phyloP scores from a whole-genome alignment of 2,797 vertebrate genomes.

The Melanotaenia maccullochi region DNA sequence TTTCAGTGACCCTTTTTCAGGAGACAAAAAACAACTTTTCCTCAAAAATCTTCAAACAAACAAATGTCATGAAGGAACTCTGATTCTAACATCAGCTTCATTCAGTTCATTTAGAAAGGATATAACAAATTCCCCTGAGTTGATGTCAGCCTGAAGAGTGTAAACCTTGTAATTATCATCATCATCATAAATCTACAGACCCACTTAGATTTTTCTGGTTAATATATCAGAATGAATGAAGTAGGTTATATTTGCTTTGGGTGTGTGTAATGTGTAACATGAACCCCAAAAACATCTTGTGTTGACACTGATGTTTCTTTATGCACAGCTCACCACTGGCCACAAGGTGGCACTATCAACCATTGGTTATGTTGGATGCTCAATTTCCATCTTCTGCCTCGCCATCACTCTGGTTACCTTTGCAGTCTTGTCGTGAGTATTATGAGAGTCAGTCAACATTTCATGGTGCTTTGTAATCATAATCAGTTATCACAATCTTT shows the following conservation, averaged over 20 bases:
- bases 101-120: background rate
- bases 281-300: background rate
- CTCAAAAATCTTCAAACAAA: background rate
- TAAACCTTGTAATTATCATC: slow-evolving; percentile 17
- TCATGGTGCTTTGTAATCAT: background rate
- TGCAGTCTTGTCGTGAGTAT: slow-evolving; percentile 95
- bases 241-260: slow-evolving; percentile 1
- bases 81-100: slow-evolving; percentile 2
- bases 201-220: slow-evolving; percentile 21
- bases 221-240: slow-evolving; percentile 19
- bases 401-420: slow-evolving; percentile 94
- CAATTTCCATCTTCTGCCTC: slow-evolving; percentile 93
- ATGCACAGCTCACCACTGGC: slow-evolving; percentile 83
- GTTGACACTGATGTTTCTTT: slow-evolving; percentile 32
- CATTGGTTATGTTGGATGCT: slow-evolving; percentile 95
- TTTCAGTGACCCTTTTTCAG: slow-evolving; percentile 3
- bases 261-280: background rate
- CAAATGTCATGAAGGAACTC: background rate
- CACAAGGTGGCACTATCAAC: slow-evolving; percentile 96
- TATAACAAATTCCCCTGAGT: background rate
- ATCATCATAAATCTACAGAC: slow-evolving; percentile 14
- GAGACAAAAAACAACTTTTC: background rate
- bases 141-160: slow-evolving; percentile 18
- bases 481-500: background rate
- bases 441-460: background rate